Percentiles rank a stretch among this genome's conserved stretches.
These are phyloP conservation scores for Drosophila parthenogenetica DNA, from an alignment of 2,888 invertebrate species.

Conservation along the genomic window DNA sequence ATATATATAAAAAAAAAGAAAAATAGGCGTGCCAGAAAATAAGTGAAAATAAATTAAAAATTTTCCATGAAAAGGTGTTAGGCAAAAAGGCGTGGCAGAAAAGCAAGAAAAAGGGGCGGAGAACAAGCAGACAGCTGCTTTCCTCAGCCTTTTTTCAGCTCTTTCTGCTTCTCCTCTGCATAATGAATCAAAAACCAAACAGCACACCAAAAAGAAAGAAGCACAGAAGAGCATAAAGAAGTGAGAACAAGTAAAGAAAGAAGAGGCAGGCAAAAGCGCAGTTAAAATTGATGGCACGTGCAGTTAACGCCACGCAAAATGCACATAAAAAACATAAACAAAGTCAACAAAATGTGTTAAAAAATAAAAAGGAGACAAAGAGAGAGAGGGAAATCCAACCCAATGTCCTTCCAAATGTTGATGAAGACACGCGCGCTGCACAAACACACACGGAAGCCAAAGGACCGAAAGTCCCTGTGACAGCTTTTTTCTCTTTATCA, in stretches of 20 bases:
- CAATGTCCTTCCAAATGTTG: slow-evolving; percentile 55
- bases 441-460: slow-evolving; percentile 12
- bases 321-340: slow-evolving; percentile 69
- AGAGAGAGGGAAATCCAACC: slow-evolving; percentile 2
- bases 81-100: slow-evolving; percentile 25
- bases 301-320: slow-evolving; percentile 75
- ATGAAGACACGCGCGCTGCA: slow-evolving; percentile 59
- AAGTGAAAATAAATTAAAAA: slow-evolving; percentile 51
- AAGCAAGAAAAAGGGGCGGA: slow-evolving; percentile 10
- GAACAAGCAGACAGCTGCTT: slow-evolving; percentile 10
- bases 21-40: slow-evolving; percentile 59
- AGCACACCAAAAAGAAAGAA: slow-evolving; percentile 7
- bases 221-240: slow-evolving; percentile 15
- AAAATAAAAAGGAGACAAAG: slow-evolving; percentile 35
- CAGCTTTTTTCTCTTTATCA: slow-evolving; percentile 46
- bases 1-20: slow-evolving; percentile 36
- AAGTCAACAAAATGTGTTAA: slow-evolving; percentile 52
- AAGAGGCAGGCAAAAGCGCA: slow-evolving; percentile 54
- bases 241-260: slow-evolving; percentile 12
- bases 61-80: slow-evolving; percentile 52
- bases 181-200: slow-evolving; percentile 49
- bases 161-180: slow-evolving; percentile 39
- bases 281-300: slow-evolving; percentile 75
- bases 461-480: slow-evolving; percentile 43
- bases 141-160: slow-evolving; percentile 6